Conservation (phyloP, 2,113 vertebrate species). For the Hirundichthys speculiger region DNA sequence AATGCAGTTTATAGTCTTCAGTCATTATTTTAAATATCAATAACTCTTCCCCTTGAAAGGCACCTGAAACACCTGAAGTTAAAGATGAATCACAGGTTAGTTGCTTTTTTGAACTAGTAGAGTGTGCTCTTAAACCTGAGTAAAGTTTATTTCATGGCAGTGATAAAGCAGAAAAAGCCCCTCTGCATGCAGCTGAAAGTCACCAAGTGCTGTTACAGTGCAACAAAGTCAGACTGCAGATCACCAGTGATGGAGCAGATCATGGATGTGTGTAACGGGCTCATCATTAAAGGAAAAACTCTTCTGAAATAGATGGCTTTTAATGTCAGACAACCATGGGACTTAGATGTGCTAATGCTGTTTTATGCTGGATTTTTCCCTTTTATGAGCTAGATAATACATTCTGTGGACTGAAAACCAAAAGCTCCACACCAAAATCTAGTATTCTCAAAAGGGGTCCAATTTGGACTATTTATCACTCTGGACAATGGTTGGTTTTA, state of each 20-base stretch:
- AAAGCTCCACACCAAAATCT: slow-evolving; percentile 4
- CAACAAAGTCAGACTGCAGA: slow-evolving; percentile 12
- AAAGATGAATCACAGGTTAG: slow-evolving; percentile 12
- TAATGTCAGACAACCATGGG: slow-evolving; percentile 30
- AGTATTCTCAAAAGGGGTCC: background rate
- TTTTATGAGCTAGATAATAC: slow-evolving; percentile 22
- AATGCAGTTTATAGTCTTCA: slow-evolving; percentile 17
- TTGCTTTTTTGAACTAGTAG: background rate
- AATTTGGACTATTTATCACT: slow-evolving; percentile 25
- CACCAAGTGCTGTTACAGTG: slow-evolving; percentile 5
- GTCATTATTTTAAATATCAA: slow-evolving; percentile 27
- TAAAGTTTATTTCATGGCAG: slow-evolving; percentile 15
- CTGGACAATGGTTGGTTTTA: slow-evolving; percentile 22
- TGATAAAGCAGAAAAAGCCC: slow-evolving; percentile 5
- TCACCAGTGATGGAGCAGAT: slow-evolving; percentile 14
- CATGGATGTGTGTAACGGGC: slow-evolving; percentile 26
- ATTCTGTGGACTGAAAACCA: slow-evolving; percentile 17
- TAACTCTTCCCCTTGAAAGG: background rate
- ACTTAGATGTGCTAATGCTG: slow-evolving; percentile 17
- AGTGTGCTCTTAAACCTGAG: background rate
- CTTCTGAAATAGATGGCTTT: slow-evolving; percentile 4
- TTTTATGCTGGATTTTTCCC: slow-evolving; percentile 13
- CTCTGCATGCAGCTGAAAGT: background rate
- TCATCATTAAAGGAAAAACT: slow-evolving; percentile 29
- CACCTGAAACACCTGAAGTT: slow-evolving; percentile 7